Conservation (phyloP, 2,888 invertebrate species). For the Bombylius major region DNA sequence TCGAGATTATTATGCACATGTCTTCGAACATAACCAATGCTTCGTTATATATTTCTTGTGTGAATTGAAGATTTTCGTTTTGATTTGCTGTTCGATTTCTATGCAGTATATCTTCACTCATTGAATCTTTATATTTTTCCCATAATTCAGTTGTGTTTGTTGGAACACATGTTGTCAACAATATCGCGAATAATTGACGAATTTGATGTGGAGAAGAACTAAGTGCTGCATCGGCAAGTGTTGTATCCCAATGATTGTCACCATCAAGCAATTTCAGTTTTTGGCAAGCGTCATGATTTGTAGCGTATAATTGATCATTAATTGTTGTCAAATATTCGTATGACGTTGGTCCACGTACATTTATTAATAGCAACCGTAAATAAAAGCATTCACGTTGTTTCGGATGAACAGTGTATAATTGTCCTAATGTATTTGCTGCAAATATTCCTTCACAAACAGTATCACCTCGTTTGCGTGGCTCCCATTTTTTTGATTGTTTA, state of each 20-base stretch:
- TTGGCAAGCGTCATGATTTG: slow-evolving; percentile 5
- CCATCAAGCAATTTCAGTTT: slow-evolving; percentile 6
- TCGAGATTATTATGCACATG: slow-evolving; percentile 11
- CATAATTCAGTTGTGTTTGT: slow-evolving; percentile 13
- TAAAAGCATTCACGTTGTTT: too few species aligned
- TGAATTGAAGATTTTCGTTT: slow-evolving; percentile 6
- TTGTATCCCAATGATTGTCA: slow-evolving; percentile 13
- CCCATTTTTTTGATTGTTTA: too few species aligned
- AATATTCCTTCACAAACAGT: too few species aligned
- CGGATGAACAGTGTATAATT: too few species aligned
- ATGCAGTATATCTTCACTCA: slow-evolving; percentile 15
- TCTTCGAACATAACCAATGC: slow-evolving; percentile 13
- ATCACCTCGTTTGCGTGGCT: too few species aligned
- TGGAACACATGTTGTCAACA: slow-evolving; percentile 14
- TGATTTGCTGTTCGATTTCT: slow-evolving; percentile 5
- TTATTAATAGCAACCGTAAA: too few species aligned
- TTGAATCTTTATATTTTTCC: slow-evolving; percentile 13
- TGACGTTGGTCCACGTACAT: slow-evolving; percentile 18
- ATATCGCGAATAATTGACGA: slow-evolving; percentile 17
- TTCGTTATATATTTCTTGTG: slow-evolving; percentile 10
- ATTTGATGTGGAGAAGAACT: slow-evolving; percentile 11
- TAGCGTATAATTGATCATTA: slow-evolving; percentile 21
- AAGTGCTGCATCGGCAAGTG: slow-evolving; percentile 13
- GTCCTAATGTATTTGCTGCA: too few species aligned
- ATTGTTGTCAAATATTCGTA: slow-evolving; percentile 24